Evolutionary conservation across 2,797 vertebrate genomes (phyloP).

Genomic region (Salarias fasciatus): DNA sequence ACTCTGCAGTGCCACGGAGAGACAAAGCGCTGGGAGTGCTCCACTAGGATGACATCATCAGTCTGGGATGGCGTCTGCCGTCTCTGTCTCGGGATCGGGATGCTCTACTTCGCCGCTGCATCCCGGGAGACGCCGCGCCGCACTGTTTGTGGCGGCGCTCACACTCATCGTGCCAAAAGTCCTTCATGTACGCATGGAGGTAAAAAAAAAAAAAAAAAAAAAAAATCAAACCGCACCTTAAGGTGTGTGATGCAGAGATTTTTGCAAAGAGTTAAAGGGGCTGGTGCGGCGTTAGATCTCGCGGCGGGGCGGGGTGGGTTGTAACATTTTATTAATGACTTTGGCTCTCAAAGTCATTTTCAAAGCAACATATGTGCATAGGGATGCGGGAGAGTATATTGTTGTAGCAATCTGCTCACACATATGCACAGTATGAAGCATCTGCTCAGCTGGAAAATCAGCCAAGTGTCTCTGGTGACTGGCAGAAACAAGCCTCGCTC

Average conservation of each 20-base stretch:
- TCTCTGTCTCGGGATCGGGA: conserved; percentile 66
- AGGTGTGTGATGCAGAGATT: conserved; percentile 2
- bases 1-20: conserved; percentile 76
- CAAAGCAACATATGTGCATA: conserved; percentile 16
- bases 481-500: conserved; percentile 29
- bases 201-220: conserved; percentile 1
- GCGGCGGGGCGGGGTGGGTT: conserved; percentile 9
- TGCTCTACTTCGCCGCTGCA: conserved; percentile 56
- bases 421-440: conserved; percentile 39
- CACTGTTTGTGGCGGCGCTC: conserved; percentile 31
- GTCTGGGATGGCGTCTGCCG: conserved; percentile 80
- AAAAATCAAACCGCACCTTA: neutral
- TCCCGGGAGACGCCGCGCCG: conserved; percentile 35
- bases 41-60: conserved; percentile 80
- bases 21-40: conserved; percentile 81
- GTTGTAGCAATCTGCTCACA: conserved; percentile 39
- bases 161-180: conserved; percentile 24
- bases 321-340: conserved; percentile 1
- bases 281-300: neutral
- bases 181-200: neutral
- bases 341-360: conserved; percentile 7
- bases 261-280: conserved; percentile 18
- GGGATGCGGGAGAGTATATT: conserved; percentile 19
- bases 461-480: conserved; percentile 26
- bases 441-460: conserved; percentile 35